A percentile compares a stretch with the other conserved stretches of the same genome.
These are phyloP conservation scores for Epinephelus lanceolatus DNA, from an alignment of 2,113 vertebrate species.

Conservation along the genomic window DNA sequence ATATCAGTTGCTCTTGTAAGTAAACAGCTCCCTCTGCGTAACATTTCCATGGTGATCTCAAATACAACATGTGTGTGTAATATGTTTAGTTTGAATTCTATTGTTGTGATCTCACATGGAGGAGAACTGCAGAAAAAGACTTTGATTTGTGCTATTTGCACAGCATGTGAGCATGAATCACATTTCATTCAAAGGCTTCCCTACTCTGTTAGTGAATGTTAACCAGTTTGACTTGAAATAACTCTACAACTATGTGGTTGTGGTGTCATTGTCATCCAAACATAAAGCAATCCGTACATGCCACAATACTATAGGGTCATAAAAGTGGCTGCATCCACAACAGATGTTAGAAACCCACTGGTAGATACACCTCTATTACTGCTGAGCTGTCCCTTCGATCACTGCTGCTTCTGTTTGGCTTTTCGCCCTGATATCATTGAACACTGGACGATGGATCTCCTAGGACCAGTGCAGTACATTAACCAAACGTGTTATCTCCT, in stretches of 20 bases:
- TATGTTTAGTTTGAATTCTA: not conserved
- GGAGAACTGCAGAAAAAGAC: not conserved
- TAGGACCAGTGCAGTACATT: conserved; percentile 54
- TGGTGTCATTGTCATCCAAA: not conserved
- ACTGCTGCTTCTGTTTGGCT: conserved; percentile 42
- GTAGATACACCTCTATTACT: conserved; percentile 7
- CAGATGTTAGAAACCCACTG: conserved; percentile 11
- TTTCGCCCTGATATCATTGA: conserved; percentile 32
- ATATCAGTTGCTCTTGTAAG: not conserved
- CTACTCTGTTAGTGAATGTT: not conserved
- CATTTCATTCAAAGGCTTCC: conserved; percentile 13
- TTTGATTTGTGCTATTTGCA: conserved; percentile 12
- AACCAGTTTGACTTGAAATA: conserved; percentile 11
- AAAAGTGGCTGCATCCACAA: not conserved
- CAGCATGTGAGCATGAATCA: not conserved
- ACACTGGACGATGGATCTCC: conserved; percentile 52
- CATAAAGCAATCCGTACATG: not conserved
- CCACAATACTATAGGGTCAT: not conserved
- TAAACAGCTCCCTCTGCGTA: not conserved
- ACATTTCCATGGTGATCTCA: not conserved
- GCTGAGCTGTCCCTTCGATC: conserved; percentile 34
- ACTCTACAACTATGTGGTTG: not conserved
- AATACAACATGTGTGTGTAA: not conserved
- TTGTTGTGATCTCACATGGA: not conserved
- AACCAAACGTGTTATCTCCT: conserved; percentile 68